A percentile compares a stretch with the other conserved stretches of the same genome.
Evolutionary conservation across 2,888 invertebrate species (phyloP).

Genomic region (Hydropsyche betteni): DNA sequence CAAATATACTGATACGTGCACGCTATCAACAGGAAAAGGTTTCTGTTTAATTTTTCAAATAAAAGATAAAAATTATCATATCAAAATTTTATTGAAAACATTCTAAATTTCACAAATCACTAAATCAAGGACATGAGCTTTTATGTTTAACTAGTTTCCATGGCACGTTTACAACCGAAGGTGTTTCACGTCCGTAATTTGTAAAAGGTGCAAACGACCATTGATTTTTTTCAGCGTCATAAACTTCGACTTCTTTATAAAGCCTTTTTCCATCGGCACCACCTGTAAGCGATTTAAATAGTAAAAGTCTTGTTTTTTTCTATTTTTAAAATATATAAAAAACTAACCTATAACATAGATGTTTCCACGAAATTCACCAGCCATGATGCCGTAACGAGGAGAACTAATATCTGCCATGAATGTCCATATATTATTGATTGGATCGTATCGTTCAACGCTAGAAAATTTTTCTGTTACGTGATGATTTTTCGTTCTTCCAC

Average conservation of each 20-base stretch:
- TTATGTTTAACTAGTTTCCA: conserved; percentile 11
- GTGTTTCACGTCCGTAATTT: background rate
- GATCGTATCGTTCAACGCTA: conserved; percentile 9
- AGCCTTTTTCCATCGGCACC: background rate
- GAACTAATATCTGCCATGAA: conserved; percentile 14
- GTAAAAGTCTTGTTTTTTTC: background rate
- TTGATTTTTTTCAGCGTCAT: conserved; percentile 5
- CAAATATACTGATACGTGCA: no score
- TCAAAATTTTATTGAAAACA: no score
- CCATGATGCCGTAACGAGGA: background rate
- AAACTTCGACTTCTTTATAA: background rate
- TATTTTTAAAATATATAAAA: background rate
- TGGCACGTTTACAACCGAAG: background rate
- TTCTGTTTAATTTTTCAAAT: no score
- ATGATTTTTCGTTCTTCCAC: conserved; percentile 1
- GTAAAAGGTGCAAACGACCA: background rate
- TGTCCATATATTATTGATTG: conserved; percentile 2
- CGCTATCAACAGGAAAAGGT: no score
- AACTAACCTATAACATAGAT: background rate
- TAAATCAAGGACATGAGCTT: no score
- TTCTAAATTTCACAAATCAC: no score
- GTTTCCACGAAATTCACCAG: background rate
- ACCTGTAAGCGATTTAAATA: background rate
- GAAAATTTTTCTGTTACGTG: conserved; percentile 15
- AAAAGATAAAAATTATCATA: no score